Evolutionary conservation across 1,140 invertebrate species (phyloP), one percentile per base, ranked within the genome.

Genomic region (Cotesia typhae): DNA sequence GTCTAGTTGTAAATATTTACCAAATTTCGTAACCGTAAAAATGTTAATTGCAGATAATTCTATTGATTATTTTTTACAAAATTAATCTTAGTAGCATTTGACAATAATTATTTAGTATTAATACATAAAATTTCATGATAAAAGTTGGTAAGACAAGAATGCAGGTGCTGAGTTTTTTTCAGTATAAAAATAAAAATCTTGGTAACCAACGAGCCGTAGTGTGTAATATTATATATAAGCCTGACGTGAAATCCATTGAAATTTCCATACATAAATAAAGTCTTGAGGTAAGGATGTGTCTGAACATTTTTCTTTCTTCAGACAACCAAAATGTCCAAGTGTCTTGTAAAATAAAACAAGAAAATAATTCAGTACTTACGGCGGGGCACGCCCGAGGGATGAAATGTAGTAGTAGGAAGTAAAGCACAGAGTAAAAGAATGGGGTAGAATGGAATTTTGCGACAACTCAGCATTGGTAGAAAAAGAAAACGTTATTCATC

Each of bases 391-490:
- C 52, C 47, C 14, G 51, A 37, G 66, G 66, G 28, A 57, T 51
- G 17, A 47, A 70, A 36, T 4, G 36, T 14, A 38, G 63, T 7
- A 14, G 37, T 41, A 38, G 55, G 10, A 60, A 41, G 41, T 47
- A 47, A 28, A 47, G 41, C 41, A 47, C 41, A 60, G 17, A 69
- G 12, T 57, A 35, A 38, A 14, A 28, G 52, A 14, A 65, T 55
- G 20, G 47, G 14, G 47, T 36, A 36, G 41, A 36, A 71, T 51
- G 61, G 60, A 47, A 72, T 72, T 67, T 60, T 55, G 10, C 63
- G 73, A 74, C 73, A 70, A 63, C 67, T 70, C 73, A 70, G 73
- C 73, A 73, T n/a, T 37, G 67, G 53, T 63, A 70, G 59, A 53
- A 63, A 66, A 14, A 63, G n/a, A 51, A 51, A 36, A 67, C 14